Conservation (phyloP, 1,140 invertebrate species). For the Drosophila mayri region DNA sequence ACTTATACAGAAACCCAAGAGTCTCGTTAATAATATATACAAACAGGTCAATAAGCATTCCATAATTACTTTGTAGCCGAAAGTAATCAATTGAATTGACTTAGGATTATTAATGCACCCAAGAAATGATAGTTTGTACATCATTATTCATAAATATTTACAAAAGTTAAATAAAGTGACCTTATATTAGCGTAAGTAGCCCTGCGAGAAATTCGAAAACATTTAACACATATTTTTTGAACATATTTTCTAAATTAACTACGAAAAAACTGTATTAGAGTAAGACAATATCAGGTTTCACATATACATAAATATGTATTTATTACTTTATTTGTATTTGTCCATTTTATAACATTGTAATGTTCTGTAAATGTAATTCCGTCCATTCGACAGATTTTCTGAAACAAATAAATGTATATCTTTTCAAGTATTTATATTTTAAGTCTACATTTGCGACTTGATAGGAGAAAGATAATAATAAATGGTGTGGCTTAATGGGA, state of each 20-base stretch:
- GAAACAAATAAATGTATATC: conserved; percentile 41
- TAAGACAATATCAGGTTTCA: conserved; percentile 47
- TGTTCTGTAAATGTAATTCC: conserved; percentile 51
- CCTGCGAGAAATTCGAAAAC: conserved; percentile 38
- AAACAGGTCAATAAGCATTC: conserved; percentile 55
- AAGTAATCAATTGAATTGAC: conserved; percentile 57
- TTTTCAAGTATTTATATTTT: conserved; percentile 6
- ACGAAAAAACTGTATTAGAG: conserved; percentile 40
- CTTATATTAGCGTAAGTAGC: conserved; percentile 76
- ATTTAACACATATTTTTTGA: conserved; percentile 57
- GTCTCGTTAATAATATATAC: conserved; percentile 60
- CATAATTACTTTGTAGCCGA: conserved; percentile 45
- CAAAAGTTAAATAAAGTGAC: conserved; percentile 65
- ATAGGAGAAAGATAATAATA: no score
- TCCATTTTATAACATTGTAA: conserved; percentile 21
- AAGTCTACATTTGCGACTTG: background rate
- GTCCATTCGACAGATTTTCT: conserved; percentile 56
- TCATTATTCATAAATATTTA: conserved; percentile 10
- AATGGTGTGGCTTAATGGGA: no score
- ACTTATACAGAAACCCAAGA: conserved; percentile 43
- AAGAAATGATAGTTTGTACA: conserved; percentile 20
- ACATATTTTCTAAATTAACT: conserved; percentile 36
- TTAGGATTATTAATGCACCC: conserved; percentile 38
- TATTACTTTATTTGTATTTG: conserved; percentile 6
- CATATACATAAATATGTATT: conserved; percentile 11